phyloP scores from a whole-genome alignment of 2,797 vertebrate species.

The Salmo trutta region DNA sequence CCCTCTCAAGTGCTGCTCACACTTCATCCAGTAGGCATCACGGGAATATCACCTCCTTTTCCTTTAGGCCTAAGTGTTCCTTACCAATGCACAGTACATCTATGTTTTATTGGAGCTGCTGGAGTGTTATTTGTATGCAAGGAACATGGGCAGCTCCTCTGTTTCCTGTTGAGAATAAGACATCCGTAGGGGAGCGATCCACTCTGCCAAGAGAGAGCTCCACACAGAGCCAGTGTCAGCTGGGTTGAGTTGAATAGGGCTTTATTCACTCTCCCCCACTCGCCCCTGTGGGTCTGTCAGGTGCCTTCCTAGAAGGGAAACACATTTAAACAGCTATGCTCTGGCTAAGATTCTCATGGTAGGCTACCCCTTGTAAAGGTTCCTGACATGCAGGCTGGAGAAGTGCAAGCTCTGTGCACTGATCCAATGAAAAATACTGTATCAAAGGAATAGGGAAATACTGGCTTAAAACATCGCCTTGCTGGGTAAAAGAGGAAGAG shows the following conservation, averaged over 20 bases:
- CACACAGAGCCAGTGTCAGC: slow-evolving; percentile 68
- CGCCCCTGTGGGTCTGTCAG: slow-evolving; percentile 42
- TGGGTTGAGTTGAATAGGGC: slow-evolving; percentile 71
- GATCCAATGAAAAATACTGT: slow-evolving; percentile 11
- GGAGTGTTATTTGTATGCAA: slow-evolving; percentile 70
- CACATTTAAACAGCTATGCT: slow-evolving; percentile 46
- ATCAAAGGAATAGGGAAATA: neutral
- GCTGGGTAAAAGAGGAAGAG: slow-evolving; percentile 1
- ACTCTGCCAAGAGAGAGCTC: slow-evolving; percentile 67
- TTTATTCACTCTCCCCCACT: slow-evolving; percentile 52
- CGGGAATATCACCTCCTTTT: slow-evolving; percentile 36
- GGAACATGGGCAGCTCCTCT: slow-evolving; percentile 57
- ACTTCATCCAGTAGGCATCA: slow-evolving; percentile 65
- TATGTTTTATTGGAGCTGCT: slow-evolving; percentile 60
- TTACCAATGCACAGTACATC: slow-evolving; percentile 44
- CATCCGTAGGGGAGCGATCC: slow-evolving; percentile 67
- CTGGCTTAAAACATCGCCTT: neutral
- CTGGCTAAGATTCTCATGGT: slow-evolving; percentile 41
- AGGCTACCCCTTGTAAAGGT: slow-evolving; percentile 15
- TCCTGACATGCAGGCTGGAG: neutral
- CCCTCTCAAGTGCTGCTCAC: slow-evolving; percentile 48
- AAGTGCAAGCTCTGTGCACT: neutral
- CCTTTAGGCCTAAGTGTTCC: slow-evolving; percentile 49
- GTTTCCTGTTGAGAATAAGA: slow-evolving; percentile 73
- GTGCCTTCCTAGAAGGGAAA: slow-evolving; percentile 48